Evolutionary conservation across 2,888 invertebrate species (phyloP).

Genomic region (Galeopsomyia nigrocyanea): DNA sequence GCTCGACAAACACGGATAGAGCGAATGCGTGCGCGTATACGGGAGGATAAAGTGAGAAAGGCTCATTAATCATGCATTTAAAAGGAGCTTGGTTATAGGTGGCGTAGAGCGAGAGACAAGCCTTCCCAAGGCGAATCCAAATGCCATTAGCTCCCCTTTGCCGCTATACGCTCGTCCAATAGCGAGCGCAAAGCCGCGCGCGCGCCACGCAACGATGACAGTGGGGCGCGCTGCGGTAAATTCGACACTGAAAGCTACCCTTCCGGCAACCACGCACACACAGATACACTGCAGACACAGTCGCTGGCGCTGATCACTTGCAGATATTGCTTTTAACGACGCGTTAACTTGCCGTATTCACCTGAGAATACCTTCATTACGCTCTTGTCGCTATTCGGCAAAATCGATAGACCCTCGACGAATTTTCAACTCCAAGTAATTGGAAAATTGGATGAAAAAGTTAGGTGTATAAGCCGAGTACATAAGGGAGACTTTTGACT

Average conservation of each 20-base stretch:
- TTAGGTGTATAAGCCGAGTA: too few species aligned
- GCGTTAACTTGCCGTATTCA: slow-evolving; percentile 55
- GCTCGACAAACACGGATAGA: slow-evolving; percentile 18
- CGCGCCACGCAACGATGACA: slow-evolving; percentile 19
- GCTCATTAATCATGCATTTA: slow-evolving; percentile 63
- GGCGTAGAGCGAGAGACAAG: slow-evolving; percentile 48
- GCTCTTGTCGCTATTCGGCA: neutral
- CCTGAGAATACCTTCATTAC: slow-evolving; percentile 40
- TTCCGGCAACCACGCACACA: slow-evolving; percentile 41
- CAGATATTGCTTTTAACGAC: slow-evolving; percentile 57
- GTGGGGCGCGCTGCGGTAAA: slow-evolving; percentile 48
- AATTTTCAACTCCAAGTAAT: too few species aligned
- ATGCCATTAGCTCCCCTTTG: slow-evolving; percentile 51
- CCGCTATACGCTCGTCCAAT: slow-evolving; percentile 48
- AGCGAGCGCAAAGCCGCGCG: slow-evolving; percentile 26
- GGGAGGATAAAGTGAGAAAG: slow-evolving; percentile 28
- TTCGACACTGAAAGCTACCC: slow-evolving; percentile 52
- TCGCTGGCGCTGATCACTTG: slow-evolving; percentile 39
- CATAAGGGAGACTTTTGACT: neutral
- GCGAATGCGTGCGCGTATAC: too few species aligned
- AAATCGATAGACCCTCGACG: neutral
- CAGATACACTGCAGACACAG: slow-evolving; percentile 21
- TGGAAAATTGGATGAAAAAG: too few species aligned
- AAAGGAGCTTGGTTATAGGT: slow-evolving; percentile 49
- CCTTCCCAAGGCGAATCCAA: slow-evolving; percentile 51